phyloP scores from a whole-genome alignment of 2,888 invertebrate genomes.

The Thymelicus acteon region DNA sequence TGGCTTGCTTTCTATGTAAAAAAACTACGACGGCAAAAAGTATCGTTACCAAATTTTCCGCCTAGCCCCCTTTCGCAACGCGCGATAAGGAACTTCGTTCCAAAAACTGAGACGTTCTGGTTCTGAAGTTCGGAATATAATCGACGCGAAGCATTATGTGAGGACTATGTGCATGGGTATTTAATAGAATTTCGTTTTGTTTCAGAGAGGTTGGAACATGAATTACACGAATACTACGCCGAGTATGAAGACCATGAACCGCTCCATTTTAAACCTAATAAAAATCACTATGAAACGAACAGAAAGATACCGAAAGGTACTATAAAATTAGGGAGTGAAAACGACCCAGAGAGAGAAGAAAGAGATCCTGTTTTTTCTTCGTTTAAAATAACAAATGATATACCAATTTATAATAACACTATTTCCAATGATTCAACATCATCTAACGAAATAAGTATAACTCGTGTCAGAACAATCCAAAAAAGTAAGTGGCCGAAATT shows the following conservation, averaged over 20 bases:
- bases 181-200: conserved; percentile 48
- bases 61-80: too few relatives aligned
- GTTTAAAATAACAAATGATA: conserved; percentile 3
- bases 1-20: too few relatives aligned
- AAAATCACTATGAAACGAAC: conserved; percentile 43
- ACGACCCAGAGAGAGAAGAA: neutral
- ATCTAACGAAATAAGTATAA: conserved; percentile 12
- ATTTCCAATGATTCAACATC: conserved; percentile 31
- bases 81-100: too few relatives aligned
- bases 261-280: conserved; percentile 54
- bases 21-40: too few relatives aligned
- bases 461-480: neutral
- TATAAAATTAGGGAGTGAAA: neutral
- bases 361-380: neutral
- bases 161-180: neutral
- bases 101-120: too few relatives aligned
- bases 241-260: conserved; percentile 64
- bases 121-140: too few relatives aligned
- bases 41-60: too few relatives aligned
- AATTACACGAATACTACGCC: conserved; percentile 70
- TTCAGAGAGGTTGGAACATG: conserved; percentile 72
- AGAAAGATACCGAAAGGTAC: neutral
- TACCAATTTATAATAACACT: conserved; percentile 21
- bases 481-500: conserved; percentile 69
- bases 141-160: too few relatives aligned